These are phyloP conservation scores for Takifugu ocellatus DNA, from an alignment of 2,797 vertebrate genomes.

Conservation along the genomic window DNA sequence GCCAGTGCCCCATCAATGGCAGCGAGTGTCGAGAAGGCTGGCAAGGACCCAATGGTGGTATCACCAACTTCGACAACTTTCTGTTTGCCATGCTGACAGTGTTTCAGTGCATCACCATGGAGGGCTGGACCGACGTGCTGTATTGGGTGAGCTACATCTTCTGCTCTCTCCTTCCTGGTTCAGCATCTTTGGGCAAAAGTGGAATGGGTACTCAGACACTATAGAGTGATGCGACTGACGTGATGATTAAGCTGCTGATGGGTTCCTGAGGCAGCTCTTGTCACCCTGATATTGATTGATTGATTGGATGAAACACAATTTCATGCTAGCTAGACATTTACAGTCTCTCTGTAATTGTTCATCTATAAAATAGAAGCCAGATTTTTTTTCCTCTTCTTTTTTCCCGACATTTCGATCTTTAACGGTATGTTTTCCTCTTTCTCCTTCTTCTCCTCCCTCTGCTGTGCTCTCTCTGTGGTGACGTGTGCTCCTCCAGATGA, in stretches of 20 bases:
- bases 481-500: conserved; percentile 83
- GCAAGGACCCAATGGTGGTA: conserved; percentile 94
- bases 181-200: conserved; percentile 27
- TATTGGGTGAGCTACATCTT: conserved; percentile 88
- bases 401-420: conserved; percentile 29
- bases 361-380: conserved; percentile 1
- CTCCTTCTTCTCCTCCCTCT: conserved; percentile 26
- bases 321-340: conserved; percentile 8
- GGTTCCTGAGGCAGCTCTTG: conserved; percentile 46
- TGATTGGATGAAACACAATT: conserved; percentile 38
- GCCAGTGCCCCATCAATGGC: conserved; percentile 88
- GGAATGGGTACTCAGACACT: conserved; percentile 34
- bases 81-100: conserved; percentile 98
- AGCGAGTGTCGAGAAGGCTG: conserved; percentile 93
- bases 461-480: conserved; percentile 18
- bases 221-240: conserved; percentile 41
- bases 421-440: conserved; percentile 26
- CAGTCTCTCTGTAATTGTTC: conserved; percentile 12
- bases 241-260: conserved; percentile 51
- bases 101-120: conserved; percentile 99
- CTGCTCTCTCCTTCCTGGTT: background rate
- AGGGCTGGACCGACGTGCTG: conserved; percentile 98
- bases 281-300: conserved; percentile 48
- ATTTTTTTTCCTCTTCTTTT: conserved; percentile 16
- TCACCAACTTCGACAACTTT: conserved; percentile 99